Percentiles rank a stretch among this genome's conserved stretches.
Conservation (phyloP, 2,113 vertebrate species). For the Bubo bubo region DNA sequence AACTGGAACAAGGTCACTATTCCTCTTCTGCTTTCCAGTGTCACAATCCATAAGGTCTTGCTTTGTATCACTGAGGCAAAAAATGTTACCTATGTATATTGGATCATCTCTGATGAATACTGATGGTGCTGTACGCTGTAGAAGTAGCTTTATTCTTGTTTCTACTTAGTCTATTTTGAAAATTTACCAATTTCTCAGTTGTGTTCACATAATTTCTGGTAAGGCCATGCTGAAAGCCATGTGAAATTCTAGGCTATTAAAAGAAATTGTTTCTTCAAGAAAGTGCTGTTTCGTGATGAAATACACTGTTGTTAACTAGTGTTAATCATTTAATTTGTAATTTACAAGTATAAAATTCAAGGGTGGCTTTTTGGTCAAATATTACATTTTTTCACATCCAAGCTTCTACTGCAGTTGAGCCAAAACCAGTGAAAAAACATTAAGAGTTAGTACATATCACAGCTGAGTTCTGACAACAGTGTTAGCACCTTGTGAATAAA, state of each 20-base stretch:
- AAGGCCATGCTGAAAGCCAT: neutral
- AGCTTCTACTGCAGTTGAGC: neutral
- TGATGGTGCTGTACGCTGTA: neutral
- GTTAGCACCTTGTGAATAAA: neutral
- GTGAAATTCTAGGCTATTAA: neutral
- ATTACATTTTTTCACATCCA: neutral
- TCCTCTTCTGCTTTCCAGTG: neutral
- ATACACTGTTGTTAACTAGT: neutral
- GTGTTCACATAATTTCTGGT: neutral
- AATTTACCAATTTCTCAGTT: neutral
- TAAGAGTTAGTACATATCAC: neutral
- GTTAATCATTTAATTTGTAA: neutral
- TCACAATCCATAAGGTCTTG: neutral
- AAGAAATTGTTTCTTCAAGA: neutral
- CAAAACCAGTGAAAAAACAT: neutral
- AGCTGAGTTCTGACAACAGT: neutral
- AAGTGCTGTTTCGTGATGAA: neutral
- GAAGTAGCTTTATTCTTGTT: neutral
- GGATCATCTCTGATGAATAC: neutral
- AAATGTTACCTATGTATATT: neutral
- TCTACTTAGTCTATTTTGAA: neutral
- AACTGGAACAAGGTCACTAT: neutral
- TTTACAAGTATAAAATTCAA: neutral
- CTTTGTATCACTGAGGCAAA: neutral
- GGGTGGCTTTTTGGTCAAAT: neutral